phyloP scores from a whole-genome alignment of 2,888 invertebrate genomes.

The Rhimphoctona megacephalus region DNA sequence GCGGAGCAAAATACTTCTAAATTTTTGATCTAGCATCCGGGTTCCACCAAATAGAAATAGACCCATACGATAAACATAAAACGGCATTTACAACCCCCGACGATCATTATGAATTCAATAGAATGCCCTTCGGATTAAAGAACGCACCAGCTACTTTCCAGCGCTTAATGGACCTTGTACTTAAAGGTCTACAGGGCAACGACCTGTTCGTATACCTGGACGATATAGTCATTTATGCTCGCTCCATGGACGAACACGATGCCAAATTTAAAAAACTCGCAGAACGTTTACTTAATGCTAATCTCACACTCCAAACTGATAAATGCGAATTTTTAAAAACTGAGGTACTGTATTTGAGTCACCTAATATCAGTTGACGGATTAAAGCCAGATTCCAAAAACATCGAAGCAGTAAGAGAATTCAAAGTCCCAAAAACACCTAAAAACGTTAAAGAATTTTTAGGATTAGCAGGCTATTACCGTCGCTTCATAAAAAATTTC shows the following conservation, averaged over 20 bases:
- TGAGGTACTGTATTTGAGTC: constrained; percentile 50
- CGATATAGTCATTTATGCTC: constrained; percentile 68
- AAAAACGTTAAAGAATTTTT: constrained; percentile 33
- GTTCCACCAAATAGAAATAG: constrained; percentile 52
- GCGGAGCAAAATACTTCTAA: constrained; percentile 61
- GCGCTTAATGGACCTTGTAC: constrained; percentile 31
- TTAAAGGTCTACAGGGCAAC: constrained; percentile 33
- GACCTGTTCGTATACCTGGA: constrained; percentile 72
- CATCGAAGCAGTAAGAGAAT: constrained; percentile 42
- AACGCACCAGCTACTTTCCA: constrained; percentile 33
- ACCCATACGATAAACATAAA: constrained; percentile 24
- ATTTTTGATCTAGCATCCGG: constrained; percentile 36
- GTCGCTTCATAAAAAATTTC: constrained; percentile 24
- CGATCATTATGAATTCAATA: constrained; percentile 32
- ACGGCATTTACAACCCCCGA: constrained; percentile 26
- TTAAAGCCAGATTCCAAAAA: constrained; percentile 46
- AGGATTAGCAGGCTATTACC: constrained; percentile 30
- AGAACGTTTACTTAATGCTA: constrained; percentile 12
- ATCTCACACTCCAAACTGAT: constrained; percentile 41
- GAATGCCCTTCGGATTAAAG: constrained; percentile 37
- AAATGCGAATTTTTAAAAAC: constrained; percentile 51
- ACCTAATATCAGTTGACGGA: constrained; percentile 43
- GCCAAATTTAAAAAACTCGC: constrained; percentile 18
- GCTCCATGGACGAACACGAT: constrained; percentile 57
- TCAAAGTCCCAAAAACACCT: constrained; percentile 22